Evolutionary conservation across 2,888 invertebrate species (phyloP), one percentile per base, ranked within the genome.

Genomic region (Steromphala cineraria): DNA sequence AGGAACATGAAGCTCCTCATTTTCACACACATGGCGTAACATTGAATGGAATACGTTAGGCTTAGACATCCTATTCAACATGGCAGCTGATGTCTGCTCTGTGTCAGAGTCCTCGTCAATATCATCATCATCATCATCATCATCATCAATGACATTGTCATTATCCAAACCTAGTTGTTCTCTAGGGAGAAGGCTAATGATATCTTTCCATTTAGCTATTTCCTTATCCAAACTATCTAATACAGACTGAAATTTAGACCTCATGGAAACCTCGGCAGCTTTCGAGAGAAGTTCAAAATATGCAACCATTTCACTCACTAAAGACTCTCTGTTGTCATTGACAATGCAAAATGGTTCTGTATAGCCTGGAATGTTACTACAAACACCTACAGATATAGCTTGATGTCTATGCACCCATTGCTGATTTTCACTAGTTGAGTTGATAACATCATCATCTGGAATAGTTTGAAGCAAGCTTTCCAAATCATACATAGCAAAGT

Each of bases 361-460:
- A 67, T 67, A 67, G 3, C 67, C 67, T n/a, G 28, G 28, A 31
- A 67, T n/a, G 67, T 67, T 67, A 67, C 67, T 67, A 36, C 67
- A 67, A 19, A 67, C 21, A 67, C 67, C 36, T n/a, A 67, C 67
- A n/a, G 67, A 67, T 21, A 67, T 67, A n/a, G 67, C 67, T 67
- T 36, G 28, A 67, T 67, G 21, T 67, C 36, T 36, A 36, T 67
- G 67, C n/a, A 36, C n/a, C 67, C 67, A 67, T 67, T 67, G 28
- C 13, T 28, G 28, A 67, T 19, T 19, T 28, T 17, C 21, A 36
- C 15, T 17, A 17, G 19, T 67, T 21, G 67, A 19, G 21, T 67
- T 36, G 28, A 31, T 17, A 10, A 46, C 46, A 46, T 46, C 46
- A 46, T 46, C 46, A 46, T 46, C 46, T 46, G 46, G 1, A 46